Percentiles rank a stretch among this genome's conserved stretches.
Conservation (phyloP, 2,797 vertebrate species). For the Acanthiza pusilla region DNA sequence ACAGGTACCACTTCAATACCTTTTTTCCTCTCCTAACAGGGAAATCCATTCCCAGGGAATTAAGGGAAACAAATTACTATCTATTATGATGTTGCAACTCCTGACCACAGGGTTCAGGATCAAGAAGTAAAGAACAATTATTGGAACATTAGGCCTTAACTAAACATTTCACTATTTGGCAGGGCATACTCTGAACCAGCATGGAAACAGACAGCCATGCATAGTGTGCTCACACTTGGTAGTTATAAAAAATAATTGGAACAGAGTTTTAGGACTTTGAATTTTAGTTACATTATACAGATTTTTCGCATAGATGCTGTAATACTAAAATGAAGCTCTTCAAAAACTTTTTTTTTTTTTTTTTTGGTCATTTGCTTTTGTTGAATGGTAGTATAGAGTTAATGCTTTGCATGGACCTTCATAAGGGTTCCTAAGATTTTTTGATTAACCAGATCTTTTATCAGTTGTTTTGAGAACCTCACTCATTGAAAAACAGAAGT, state of each 20-base stretch:
- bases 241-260: neutral
- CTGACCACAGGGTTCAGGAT: slow-evolving; percentile 16
- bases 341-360: neutral
- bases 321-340: neutral
- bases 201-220: neutral
- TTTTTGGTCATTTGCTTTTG: neutral
- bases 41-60: slow-evolving; percentile 17
- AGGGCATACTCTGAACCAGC: neutral
- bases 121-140: slow-evolving; percentile 44
- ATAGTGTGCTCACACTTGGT: neutral
- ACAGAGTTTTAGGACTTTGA: neutral
- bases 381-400: neutral
- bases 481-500: neutral
- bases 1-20: neutral
- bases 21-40: neutral
- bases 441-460: neutral
- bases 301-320: neutral
- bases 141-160: slow-evolving; percentile 27
- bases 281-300: neutral
- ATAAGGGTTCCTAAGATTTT: neutral
- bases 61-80: slow-evolving; percentile 37
- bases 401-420: neutral
- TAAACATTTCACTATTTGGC: slow-evolving; percentile 14
- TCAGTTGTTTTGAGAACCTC: neutral
- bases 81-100: slow-evolving; percentile 23